Conservation (phyloP, 2,888 invertebrate species). For the Pollenia amentaria region DNA sequence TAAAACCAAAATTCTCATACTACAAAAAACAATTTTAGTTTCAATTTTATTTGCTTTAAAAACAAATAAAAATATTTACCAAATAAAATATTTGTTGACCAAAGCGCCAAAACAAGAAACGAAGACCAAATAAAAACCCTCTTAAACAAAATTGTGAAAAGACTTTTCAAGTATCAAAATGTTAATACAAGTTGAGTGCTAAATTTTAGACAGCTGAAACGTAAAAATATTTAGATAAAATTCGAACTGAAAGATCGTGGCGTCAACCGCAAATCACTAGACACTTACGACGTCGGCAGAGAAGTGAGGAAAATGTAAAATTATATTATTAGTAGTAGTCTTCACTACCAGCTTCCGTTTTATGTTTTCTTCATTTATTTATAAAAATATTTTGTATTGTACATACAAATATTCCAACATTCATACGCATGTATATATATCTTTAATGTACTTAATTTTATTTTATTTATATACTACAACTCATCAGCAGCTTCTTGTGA, state of each 20-base stretch:
- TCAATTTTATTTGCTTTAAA: not conserved
- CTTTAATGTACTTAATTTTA: conserved; percentile 39
- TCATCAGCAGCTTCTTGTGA: conserved; percentile 37
- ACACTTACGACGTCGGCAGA: conserved; percentile 36
- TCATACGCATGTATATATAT: not conserved
- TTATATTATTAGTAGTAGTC: conserved; percentile 56
- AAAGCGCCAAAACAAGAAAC: conserved; percentile 2
- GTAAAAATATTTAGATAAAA: conserved; percentile 65
- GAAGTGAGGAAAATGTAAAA: conserved; percentile 29
- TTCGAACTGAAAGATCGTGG: conserved; percentile 61
- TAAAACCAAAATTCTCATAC: too few species aligned
- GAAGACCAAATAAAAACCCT: not conserved
- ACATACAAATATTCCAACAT: not conserved
- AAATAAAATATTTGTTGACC: conserved; percentile 1
- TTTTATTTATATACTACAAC: conserved; percentile 11
- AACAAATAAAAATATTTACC: not conserved
- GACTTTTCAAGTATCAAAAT: conserved; percentile 58
- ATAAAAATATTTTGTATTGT: conserved; percentile 5
- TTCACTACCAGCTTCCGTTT: conserved; percentile 66
- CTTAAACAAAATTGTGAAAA: conserved; percentile 20
- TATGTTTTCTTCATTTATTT: conserved; percentile 57
- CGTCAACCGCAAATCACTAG: conserved; percentile 68
- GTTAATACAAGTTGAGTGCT: conserved; percentile 68
- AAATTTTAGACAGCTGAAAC: conserved; percentile 65
- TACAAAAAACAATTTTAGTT: not conserved